Evolutionary conservation across 1,140 invertebrate genomes (phyloP).

Genomic region (Cecropterus lyciades): DNA sequence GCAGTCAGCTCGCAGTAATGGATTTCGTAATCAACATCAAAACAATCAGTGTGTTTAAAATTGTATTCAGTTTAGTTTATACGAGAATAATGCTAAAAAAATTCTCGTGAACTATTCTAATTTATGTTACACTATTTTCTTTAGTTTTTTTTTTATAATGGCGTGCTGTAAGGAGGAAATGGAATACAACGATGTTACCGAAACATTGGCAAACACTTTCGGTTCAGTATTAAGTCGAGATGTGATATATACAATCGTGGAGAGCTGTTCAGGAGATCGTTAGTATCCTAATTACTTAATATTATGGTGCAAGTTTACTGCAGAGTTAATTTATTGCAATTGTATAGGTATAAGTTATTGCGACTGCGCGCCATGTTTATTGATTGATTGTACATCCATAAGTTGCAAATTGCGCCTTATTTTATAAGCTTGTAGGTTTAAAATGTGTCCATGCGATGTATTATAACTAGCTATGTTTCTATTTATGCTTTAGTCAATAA

Average conservation of each 20-base stretch:
- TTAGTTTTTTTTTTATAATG: slow-evolving; percentile 10
- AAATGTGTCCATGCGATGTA: not conserved
- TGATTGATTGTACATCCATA: slow-evolving; percentile 4
- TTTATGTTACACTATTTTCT: not conserved
- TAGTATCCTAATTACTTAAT: slow-evolving; percentile 45
- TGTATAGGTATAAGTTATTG: not conserved
- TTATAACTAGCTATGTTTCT: too few species aligned
- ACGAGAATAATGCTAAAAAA: slow-evolving; percentile 17
- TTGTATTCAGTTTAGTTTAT: slow-evolving; percentile 21
- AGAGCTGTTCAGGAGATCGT: slow-evolving; percentile 66
- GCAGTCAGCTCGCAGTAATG: slow-evolving; percentile 14
- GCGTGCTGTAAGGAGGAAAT: slow-evolving; percentile 17
- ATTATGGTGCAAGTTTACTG: too few species aligned
- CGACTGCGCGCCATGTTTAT: slow-evolving; percentile 19
- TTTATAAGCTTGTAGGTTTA: not conserved
- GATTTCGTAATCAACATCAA: slow-evolving; percentile 8
- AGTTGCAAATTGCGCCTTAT: not conserved
- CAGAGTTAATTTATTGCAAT: too few species aligned
- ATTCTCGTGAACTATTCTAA: slow-evolving; percentile 10
- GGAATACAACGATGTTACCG: slow-evolving; percentile 49
- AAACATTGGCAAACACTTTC: slow-evolving; percentile 61
- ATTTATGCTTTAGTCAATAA: too few species aligned
- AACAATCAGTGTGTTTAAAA: slow-evolving; percentile 15
- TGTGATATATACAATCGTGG: slow-evolving; percentile 56
- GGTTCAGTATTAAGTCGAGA: slow-evolving; percentile 58